Evolutionary conservation across 1,140 invertebrate genomes (phyloP).

Genomic region (Lasioglossum albipes): DNA sequence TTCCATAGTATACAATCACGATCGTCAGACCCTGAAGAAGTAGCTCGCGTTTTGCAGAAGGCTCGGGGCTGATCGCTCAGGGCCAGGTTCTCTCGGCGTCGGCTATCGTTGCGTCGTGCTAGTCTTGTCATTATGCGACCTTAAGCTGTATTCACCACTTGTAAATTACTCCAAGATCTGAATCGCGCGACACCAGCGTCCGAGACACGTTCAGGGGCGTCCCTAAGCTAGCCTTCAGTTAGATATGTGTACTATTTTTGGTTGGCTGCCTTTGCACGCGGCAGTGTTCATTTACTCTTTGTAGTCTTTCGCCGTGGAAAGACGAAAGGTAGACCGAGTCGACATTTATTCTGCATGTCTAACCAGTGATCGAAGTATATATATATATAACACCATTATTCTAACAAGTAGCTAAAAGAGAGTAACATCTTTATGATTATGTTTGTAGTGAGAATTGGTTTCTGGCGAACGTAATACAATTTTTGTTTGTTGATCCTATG

Average conservation of each 20-base stretch:
- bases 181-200: slow-evolving; percentile 41
- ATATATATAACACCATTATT: background rate
- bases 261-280: slow-evolving; percentile 68
- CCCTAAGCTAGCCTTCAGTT: slow-evolving; percentile 68
- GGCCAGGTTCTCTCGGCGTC: slow-evolving; percentile 41
- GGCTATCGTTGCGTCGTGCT: slow-evolving; percentile 47
- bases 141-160: slow-evolving; percentile 39
- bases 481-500: slow-evolving; percentile 6
- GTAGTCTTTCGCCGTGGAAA: slow-evolving; percentile 4
- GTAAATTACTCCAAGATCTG: slow-evolving; percentile 47
- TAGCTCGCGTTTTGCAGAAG: background rate
- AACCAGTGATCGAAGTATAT: slow-evolving; percentile 15
- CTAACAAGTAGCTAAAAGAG: slow-evolving; percentile 2
- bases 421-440: slow-evolving; percentile 16
- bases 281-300: slow-evolving; percentile 51
- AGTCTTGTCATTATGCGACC: slow-evolving; percentile 47
- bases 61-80: background rate
- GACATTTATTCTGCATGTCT: slow-evolving; percentile 34
- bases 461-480: slow-evolving; percentile 5
- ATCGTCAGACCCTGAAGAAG: background rate
- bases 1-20: background rate
- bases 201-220: slow-evolving; percentile 69
- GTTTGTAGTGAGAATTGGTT: slow-evolving; percentile 28
- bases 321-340: slow-evolving; percentile 1
- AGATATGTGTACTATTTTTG: slow-evolving; percentile 51